Base-by-base conservation (phyloP, 2,888 invertebrate genomes). In the Thalpophila matura region DNA sequence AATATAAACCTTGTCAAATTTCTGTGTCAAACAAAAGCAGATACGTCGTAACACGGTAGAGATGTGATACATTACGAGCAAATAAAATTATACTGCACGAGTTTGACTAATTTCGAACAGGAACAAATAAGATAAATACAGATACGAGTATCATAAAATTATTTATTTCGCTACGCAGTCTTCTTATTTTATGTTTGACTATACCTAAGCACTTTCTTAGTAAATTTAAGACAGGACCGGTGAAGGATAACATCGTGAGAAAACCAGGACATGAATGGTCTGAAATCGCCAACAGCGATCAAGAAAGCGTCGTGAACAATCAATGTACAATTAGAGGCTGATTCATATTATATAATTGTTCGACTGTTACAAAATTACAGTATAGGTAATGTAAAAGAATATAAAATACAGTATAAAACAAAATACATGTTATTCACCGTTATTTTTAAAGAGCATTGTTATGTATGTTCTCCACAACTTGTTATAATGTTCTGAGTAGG, bases 1-100 rank as follows among this genome's bases (percentile, higher is more conserved):
- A 84, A 83, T 72, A 82, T 74, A 80, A 79, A 83, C 77, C 75
- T 78, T 78, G 81, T 77, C 81, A 76, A 79, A 69, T 75, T 71
- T 73, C 58, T 58, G 63, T 74, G 71, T 74, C 75, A 76, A 72
- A 65, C 59, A 72, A 59, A 60, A 61, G 65, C 43, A 75, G 57
- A 75, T 53, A 72, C 59, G 57, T 40, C 49, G 49, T 66, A 77
- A 64, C 49, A 46, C 51, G 29, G 45, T 26, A 24, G 47, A 53
- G 42, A 65, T 51, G 57, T 59, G 57, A 58, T 60, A 64, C 55
- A 61, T 60, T 60, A 56, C 55, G 54, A 72, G 38, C 35, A 29
- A 51, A 59, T 54, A 62, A 54, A 71, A 66, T 56, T 31, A 54
- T 65, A 56, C 14, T 49, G 24, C 53, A 33, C 26, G 24, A 47